Evolutionary conservation across 2,113 vertebrate genomes (phyloP).

Genomic region (Hucho hucho): DNA sequence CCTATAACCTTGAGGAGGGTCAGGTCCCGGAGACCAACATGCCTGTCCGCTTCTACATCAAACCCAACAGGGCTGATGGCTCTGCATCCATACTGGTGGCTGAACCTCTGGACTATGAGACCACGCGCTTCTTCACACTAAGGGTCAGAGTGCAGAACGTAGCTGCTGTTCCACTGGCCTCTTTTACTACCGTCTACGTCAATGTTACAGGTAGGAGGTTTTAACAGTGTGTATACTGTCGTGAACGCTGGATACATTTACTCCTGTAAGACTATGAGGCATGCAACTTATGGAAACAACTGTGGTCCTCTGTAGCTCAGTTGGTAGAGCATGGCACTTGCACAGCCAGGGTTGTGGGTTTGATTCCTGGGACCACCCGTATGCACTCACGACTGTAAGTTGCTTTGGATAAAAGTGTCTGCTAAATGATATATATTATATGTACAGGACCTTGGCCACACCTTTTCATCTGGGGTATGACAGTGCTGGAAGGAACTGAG

Average conservation of each 20-base stretch:
- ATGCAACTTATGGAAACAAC: background rate
- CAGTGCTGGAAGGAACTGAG: background rate
- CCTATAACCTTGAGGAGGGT: conserved; percentile 87
- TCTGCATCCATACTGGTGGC: conserved; percentile 86
- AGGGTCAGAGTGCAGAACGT: conserved; percentile 83
- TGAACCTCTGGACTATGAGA: conserved; percentile 87
- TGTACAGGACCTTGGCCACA: too few relatives aligned
- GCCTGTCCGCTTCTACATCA: conserved; percentile 88
- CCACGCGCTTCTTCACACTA: conserved; percentile 79
- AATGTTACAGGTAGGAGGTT: conserved; percentile 81
- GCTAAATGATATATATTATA: too few relatives aligned
- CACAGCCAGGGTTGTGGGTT: too few relatives aligned
- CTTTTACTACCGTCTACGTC: conserved; percentile 82
- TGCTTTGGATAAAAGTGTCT: too few relatives aligned
- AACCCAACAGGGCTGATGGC: conserved; percentile 82
- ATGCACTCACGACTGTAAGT: too few relatives aligned
- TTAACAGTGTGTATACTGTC: background rate
- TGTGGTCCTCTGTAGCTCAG: too few relatives aligned
- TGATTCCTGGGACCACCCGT: too few relatives aligned
- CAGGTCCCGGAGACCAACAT: conserved; percentile 88
- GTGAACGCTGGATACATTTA: too few relatives aligned
- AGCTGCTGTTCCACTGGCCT: conserved; percentile 82
- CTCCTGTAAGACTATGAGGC: background rate
- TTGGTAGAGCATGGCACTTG: too few relatives aligned
- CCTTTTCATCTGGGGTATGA: background rate